A percentile compares a stretch with the other conserved stretches of the same genome.
Conservation (phyloP, 2,113 vertebrate species). For the Trichechus manatus region DNA sequence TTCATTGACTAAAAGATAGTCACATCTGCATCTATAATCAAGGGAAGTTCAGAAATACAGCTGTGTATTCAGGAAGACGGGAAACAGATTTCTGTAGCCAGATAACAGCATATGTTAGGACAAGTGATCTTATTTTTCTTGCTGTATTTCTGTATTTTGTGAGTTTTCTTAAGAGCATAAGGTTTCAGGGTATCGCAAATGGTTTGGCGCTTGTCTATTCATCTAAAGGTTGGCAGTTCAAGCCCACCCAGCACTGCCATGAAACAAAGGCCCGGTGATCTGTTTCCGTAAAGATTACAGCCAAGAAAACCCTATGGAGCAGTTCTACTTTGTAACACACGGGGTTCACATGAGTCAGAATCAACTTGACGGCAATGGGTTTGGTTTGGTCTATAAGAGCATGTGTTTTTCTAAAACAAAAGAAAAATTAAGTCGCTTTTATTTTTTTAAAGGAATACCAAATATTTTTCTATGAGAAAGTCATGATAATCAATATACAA, state of each 20-base stretch:
- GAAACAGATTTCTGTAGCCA: neutral
- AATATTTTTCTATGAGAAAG: constrained; percentile 33
- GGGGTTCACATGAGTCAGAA: too few species aligned
- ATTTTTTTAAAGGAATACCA: constrained; percentile 3
- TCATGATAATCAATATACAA: constrained; percentile 31
- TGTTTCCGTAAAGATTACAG: too few species aligned
- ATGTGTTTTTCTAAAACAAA: neutral
- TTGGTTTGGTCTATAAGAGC: neutral
- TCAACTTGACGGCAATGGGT: too few species aligned
- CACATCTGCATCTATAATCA: neutral
- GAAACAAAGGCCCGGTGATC: too few species aligned
- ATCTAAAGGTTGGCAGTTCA: too few species aligned
- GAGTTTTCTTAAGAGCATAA: neutral
- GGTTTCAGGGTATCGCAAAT: too few species aligned
- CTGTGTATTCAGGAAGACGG: neutral
- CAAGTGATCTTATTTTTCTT: neutral
- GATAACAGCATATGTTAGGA: neutral
- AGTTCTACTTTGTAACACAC: too few species aligned
- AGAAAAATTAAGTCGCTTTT: constrained; percentile 8
- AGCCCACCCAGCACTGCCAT: too few species aligned
- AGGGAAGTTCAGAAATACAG: neutral
- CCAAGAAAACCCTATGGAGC: too few species aligned
- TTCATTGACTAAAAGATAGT: neutral
- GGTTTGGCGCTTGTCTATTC: too few species aligned
- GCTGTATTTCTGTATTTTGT: neutral